Base-by-base conservation (phyloP, 2,113 vertebrate species). In the Merops nubicus region DNA sequence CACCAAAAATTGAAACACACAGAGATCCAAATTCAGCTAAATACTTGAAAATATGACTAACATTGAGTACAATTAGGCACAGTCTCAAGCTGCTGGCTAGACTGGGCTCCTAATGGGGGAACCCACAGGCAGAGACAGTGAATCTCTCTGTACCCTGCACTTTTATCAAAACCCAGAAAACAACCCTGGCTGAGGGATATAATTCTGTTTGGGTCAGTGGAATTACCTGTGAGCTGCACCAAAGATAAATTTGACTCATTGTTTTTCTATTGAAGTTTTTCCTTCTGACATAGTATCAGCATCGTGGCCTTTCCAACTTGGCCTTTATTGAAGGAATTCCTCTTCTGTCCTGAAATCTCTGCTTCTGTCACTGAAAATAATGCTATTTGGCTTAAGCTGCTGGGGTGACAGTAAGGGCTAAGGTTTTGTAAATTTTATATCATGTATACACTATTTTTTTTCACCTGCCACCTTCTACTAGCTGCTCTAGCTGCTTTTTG, bases 21-120 rank as follows among this genome's bases (percentile, higher is more conserved):
- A 0, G 15, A 28, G 19, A 23, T 54, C n/a, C 33, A 51, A 12
- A 26, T 25, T 56, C n/a, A 48, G 40, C 31, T 81, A 64, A 81
- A 80, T 40, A 40, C 16, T 42, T 70, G 62, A 78, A 65, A 78
- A 33, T n/a, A 31, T 0, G 5, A 15, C 7, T 78, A 64, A 53
- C 0, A 6, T 5, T 34, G 51, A 43, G 29, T 1, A 1, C 14
- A 42, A 9, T 33, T 67, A 91, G 34, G 18, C n/a, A 25, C 0
- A 0, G 28, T 36, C 22, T 70, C 70, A 77, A 77, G 45, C 12
- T 38, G 56, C 19, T 59, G 64, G 12, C 29, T 82, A 70, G 74
- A 74, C 5, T 65, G 4, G 29, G 13, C 45, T 83, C 29, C 40
- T 31, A 25, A 29, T 38, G 42, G 1, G 4, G 17, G 26, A 89